Base-by-base conservation (phyloP, 2,888 invertebrate species). In the Agrilus mali region DNA sequence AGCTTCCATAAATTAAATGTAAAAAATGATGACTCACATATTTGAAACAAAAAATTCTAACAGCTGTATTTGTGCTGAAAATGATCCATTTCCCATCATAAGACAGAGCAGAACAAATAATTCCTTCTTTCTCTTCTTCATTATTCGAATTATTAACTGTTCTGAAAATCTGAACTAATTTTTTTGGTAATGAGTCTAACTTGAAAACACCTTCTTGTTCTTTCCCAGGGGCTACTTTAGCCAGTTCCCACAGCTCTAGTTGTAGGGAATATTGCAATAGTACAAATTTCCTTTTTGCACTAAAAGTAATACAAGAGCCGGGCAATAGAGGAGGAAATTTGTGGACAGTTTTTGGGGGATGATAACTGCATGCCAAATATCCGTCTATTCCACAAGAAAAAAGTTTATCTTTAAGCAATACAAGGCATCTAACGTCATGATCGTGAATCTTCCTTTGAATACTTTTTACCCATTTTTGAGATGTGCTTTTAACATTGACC, bases 361-460 rank as follows among this genome's bases (percentile, higher is more conserved):
- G 78, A 55, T 77, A 81, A 8, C 82, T 83, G 46, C 83, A 69
- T 2, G 82, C 80, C 15, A 89, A 66, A 56, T 86, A 82, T 1
- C 86, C 85, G 64, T 88, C 88, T 33, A 82, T 71, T 14, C 89
- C 93, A 46, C 82, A 87, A 1, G 92, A 89, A 53, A 85, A 76
- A 14, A 93, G 68, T 57, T 75, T 77, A 5, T 78, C 72, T 8
- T 73, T 75, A 40, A 75, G 70, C 33, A 82, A 69, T 2, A 77
- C 70, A 40, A 94, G 64, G 1, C 59, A 71, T 69, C 75, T 69
- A 1, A 95, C 88, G 67, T 93, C 93, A 62, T 95, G 90, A 38
- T 82, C 80, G 63, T 95, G 94, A 40, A 87, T 77, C 56, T 77
- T 74, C 46, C 86, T 74, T 51, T 87, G 83, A 7, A 84, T 73